phyloP scores from a whole-genome alignment of 2,113 vertebrate genomes.

The Cisticola juncidis region DNA sequence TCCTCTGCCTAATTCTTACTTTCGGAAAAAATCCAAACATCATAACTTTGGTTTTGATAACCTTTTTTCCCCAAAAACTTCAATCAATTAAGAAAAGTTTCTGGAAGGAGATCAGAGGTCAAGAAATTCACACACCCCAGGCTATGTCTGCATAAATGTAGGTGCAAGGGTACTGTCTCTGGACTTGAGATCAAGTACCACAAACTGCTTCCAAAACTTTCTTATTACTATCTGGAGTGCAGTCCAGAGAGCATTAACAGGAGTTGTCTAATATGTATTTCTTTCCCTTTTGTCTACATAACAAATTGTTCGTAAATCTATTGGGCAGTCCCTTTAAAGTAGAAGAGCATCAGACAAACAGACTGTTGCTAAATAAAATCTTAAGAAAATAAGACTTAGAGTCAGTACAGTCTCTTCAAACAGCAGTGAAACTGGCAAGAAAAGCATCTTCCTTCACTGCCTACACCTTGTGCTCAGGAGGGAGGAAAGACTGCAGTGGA shows the following conservation, averaged over 20 bases:
- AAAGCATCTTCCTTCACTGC: neutral
- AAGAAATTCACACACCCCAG: neutral
- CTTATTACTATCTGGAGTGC: neutral
- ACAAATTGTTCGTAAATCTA: neutral
- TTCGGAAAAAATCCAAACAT: neutral
- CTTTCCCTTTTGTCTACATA: neutral
- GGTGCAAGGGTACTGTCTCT: neutral
- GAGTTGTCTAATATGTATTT: neutral
- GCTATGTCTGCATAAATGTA: neutral
- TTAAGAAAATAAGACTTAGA: neutral
- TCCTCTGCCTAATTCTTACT: neutral
- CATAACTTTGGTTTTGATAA: neutral
- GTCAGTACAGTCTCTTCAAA: neutral
- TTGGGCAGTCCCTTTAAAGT: neutral
- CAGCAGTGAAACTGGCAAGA: neutral
- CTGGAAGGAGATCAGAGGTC: neutral
- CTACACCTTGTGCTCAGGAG: neutral
- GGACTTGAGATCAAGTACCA: neutral
- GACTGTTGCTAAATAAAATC: neutral
- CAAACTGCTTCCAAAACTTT: neutral
- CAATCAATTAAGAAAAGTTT: neutral
- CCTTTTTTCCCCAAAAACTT: fast-evolving
- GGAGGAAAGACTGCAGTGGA: neutral
- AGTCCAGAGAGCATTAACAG: neutral
- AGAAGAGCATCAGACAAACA: neutral